Evolutionary conservation across 1,140 invertebrate genomes (phyloP).

Genomic region (Panulirus ornatus): DNA sequence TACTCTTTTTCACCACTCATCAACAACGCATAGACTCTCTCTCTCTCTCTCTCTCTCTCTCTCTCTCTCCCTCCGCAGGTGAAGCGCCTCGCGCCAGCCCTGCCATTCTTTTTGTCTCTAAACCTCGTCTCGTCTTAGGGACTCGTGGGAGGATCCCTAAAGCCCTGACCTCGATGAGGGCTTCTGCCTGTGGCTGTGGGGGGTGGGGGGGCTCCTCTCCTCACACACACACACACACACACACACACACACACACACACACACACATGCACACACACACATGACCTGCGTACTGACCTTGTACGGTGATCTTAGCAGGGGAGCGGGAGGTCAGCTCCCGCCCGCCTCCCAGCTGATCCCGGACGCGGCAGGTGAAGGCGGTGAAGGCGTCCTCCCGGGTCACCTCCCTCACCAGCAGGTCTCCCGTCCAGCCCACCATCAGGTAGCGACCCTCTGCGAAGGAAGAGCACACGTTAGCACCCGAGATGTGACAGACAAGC

Average conservation of each 20-base stretch:
- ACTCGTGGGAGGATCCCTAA: too few species aligned
- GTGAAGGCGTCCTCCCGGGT: slow-evolving; percentile 59
- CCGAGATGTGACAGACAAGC: not conserved
- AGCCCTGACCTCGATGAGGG: too few species aligned
- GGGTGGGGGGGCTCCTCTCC: too few species aligned
- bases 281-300: slow-evolving; percentile 22
- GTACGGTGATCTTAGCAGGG: slow-evolving; percentile 51
- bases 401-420: slow-evolving; percentile 63
- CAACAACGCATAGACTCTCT: too few species aligned
- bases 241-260: not conserved
- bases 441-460: slow-evolving; percentile 68
- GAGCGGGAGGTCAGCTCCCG: slow-evolving; percentile 39
- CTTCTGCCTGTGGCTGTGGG: not conserved
- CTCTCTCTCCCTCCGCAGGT: not conserved
- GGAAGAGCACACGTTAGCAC: not conserved
- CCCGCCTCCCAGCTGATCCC: slow-evolving; percentile 55
- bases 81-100: not conserved
- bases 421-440: slow-evolving; percentile 64
- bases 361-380: slow-evolving; percentile 63
- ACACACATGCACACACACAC: not conserved
- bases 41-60: not conserved
- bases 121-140: too few species aligned
- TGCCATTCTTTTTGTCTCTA: not conserved
- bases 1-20: too few species aligned
- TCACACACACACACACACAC: not conserved